phyloP scores from a whole-genome alignment of 2,888 invertebrate genomes.

The Pimpla rufipes region DNA sequence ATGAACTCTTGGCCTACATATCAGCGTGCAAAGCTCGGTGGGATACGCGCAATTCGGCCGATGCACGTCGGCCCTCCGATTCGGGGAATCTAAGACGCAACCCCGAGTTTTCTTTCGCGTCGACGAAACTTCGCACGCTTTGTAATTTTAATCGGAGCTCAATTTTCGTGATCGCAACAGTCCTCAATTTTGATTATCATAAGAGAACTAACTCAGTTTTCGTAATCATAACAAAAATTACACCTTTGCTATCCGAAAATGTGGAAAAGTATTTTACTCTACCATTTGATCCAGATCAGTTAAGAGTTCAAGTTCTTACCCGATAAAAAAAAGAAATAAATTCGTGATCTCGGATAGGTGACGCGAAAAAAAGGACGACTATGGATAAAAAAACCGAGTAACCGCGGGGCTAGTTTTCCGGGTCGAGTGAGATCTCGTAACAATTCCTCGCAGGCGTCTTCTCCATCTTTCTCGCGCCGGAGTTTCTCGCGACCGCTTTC shows the following conservation, averaged over 20 bases:
- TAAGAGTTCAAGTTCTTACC: neutral
- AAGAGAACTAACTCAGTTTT: no score
- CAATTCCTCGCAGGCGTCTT: slow-evolving; percentile 57
- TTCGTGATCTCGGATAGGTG: slow-evolving; percentile 4
- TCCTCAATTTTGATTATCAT: no score
- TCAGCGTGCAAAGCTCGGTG: slow-evolving; percentile 58
- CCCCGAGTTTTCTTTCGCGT: no score
- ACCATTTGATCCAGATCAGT: neutral
- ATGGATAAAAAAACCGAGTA: slow-evolving; percentile 37
- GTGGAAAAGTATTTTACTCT: neutral
- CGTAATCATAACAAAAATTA: no score
- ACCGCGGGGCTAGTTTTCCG: slow-evolving; percentile 59
- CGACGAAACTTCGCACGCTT: no score
- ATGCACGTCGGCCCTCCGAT: neutral
- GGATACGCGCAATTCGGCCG: slow-evolving; percentile 16
- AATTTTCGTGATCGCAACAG: no score
- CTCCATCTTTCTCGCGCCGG: slow-evolving; percentile 34
- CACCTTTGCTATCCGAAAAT: no score
- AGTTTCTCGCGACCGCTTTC: slow-evolving; percentile 29
- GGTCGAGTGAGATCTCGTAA: slow-evolving; percentile 64
- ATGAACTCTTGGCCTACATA: slow-evolving; percentile 84
- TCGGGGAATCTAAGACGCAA: neutral
- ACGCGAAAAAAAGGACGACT: slow-evolving; percentile 26
- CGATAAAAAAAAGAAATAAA: slow-evolving; percentile 22
- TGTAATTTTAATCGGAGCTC: neutral